Evolutionary conservation across 2,113 vertebrate genomes (phyloP), one percentile per base, ranked within the genome.

Genomic region (Gulo gulo): DNA sequence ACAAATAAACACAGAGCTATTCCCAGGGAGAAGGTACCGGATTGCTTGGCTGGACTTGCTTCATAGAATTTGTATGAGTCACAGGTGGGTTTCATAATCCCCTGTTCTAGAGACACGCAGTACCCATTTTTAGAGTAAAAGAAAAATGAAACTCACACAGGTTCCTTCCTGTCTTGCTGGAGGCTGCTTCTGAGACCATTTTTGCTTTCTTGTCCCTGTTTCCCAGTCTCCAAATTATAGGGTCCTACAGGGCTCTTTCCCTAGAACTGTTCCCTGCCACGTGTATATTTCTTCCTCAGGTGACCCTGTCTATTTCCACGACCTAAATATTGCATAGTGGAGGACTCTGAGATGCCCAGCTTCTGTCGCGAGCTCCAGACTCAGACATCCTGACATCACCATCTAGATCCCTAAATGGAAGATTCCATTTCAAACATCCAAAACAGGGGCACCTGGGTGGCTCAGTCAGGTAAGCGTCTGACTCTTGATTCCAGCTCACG

Each of bases 341-440:
- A 63, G n/a, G 31, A n/a, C 45, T 31, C 15, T 34, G 8, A 1
- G 9, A 24, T 4, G 8, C 12, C 1, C 4, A 0, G n/a, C 13
- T 59, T 82, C 61, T 2, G 15, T 11, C 34, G 61, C 6, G 15
- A 92, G 20, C 71, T 45, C 9, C 11, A 61, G 26, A 50, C 20
- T 67, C 21, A 20, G n/a, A 7, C 39, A 69, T 55, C 24, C 42
- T 47, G 63, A 86, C 12, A 16, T 39, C 31, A 15, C 15, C 26
- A 39, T 4, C 2, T 57, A 31, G 14, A 21, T n/a, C 2, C 36
- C 23, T 47, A 39, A 45, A n/a, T 36, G 21, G 7, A 57, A 78
- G 29, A 16, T 15, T 89, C 6, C 24, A 2, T 12, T 84, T 74
- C n/a, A 69, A 81, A 63, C 4, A 11, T 21, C n/a, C 39, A 3